Conservation (phyloP, 2,113 vertebrate species). For the Dicaeum eximium region DNA sequence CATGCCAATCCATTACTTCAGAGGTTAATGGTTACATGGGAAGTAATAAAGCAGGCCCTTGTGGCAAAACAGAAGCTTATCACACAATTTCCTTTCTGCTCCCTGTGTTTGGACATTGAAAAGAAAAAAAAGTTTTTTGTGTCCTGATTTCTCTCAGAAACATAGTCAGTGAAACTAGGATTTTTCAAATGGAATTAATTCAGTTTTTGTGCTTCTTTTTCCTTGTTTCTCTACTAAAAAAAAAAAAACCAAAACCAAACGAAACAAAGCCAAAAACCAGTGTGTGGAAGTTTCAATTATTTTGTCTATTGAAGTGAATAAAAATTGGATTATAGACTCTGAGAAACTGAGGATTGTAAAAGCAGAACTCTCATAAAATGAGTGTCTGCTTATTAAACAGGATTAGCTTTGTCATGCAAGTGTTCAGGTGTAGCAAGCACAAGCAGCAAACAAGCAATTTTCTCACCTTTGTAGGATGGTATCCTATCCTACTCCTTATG, state of each 20-base stretch:
- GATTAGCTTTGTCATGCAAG: neutral
- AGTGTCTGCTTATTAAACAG: constrained; percentile 22
- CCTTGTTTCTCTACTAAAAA: neutral
- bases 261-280: neutral
- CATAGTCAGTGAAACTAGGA: neutral
- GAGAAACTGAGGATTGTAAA: neutral
- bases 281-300: neutral
- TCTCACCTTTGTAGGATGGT: neutral
- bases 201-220: neutral
- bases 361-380: neutral
- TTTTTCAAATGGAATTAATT: neutral
- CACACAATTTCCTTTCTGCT: neutral
- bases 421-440: neutral
- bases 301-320: constrained; percentile 1
- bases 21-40: neutral
- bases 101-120: neutral
- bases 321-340: constrained; percentile 22
- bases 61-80: neutral
- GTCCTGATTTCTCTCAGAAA: neutral
- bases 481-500: neutral
- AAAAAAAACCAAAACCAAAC: too few species aligned
- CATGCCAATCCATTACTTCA: neutral
- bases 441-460: neutral
- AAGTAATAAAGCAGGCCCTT: neutral
- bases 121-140: neutral